These are phyloP conservation scores for Pteria penguin DNA, from an alignment of 2,888 invertebrate species.

Conservation along the genomic window DNA sequence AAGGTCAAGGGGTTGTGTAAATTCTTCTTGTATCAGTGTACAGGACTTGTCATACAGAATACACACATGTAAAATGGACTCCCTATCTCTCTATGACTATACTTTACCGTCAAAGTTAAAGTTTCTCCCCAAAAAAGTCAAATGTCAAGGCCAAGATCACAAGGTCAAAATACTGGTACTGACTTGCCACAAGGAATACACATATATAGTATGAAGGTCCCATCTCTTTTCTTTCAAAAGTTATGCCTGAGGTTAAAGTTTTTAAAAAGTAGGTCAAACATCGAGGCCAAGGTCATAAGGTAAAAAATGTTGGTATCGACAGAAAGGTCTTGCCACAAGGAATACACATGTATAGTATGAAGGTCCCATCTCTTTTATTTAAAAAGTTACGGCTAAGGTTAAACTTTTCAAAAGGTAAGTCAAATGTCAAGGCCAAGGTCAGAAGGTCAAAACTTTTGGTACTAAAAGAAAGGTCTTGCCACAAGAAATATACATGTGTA, in stretches of 20 bases:
- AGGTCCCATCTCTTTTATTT: not conserved
- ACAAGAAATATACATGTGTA: too few relatives aligned
- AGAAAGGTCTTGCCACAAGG: not conserved
- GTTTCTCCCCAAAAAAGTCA: not conserved
- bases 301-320: not conserved
- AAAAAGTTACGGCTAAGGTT: not conserved
- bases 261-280: not conserved
- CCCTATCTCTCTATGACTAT: not conserved
- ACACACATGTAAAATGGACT: not conserved
- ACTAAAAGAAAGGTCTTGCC: too few relatives aligned
- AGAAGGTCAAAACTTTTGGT: too few relatives aligned
- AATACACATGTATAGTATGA: not conserved
- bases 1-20: constrained; percentile 6
- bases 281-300: not conserved
- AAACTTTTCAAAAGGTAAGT: not conserved
- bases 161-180: not conserved
- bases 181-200: not conserved
- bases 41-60: not conserved
- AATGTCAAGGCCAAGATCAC: not conserved
- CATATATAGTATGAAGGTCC: not conserved
- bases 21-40: constrained; percentile 17
- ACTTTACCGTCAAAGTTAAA: not conserved
- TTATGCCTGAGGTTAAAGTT: not conserved
- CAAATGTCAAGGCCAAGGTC: too few relatives aligned
- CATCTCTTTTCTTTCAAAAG: not conserved